Base-by-base conservation (phyloP, 2,797 vertebrate genomes). In the Tadarida brasiliensis region DNA sequence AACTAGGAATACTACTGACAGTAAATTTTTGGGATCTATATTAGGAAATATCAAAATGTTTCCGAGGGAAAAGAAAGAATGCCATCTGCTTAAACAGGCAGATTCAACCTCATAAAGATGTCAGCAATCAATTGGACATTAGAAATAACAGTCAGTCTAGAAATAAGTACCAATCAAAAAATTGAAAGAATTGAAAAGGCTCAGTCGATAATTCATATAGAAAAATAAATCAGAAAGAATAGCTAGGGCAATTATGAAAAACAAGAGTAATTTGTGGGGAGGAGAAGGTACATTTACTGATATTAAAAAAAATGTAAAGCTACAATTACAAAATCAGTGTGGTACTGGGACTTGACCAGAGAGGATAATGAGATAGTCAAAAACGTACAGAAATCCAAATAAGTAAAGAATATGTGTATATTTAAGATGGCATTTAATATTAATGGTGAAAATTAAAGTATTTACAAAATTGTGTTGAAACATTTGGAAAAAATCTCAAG, bases 141-240 rank as follows among this genome's bases (percentile, higher is more conserved):
- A 49, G 61, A 83, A 65, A 33, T 49, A 51, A 83, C 10, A 65
- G 9, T 80, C 47, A 56, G 80, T 65, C 54, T 86, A n/a, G 44
- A 94, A 84, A 51, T 51, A 94, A 96, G 47, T n/a, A 22, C 11
- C 30, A 68, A 84, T 1, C 83, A 56, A 56, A 83, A 56, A 71
- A 63, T 11, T 57, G 56, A 87, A 73, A 68, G 8, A 84, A 87
- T 2, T 84, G 7, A 4, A 76, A 91, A 95, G 35, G 5, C 15
- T 61, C 59, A 82, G 59, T n/a, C 8, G 14, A 57, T 33, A 82
- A 86, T 87, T 82, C 28, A 44, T 44, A 54, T 1, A 61, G 57
- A 80, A 86, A 74, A 95, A 44, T 61, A 76, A 87, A 54, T 74
- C 39, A 90, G 11, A 73, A 93, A 67, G 30, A 76, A 70, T 44